These are phyloP conservation scores for Ambastaia sidthimunki DNA, from an alignment of 2,797 vertebrate genomes.

Conservation along the genomic window DNA sequence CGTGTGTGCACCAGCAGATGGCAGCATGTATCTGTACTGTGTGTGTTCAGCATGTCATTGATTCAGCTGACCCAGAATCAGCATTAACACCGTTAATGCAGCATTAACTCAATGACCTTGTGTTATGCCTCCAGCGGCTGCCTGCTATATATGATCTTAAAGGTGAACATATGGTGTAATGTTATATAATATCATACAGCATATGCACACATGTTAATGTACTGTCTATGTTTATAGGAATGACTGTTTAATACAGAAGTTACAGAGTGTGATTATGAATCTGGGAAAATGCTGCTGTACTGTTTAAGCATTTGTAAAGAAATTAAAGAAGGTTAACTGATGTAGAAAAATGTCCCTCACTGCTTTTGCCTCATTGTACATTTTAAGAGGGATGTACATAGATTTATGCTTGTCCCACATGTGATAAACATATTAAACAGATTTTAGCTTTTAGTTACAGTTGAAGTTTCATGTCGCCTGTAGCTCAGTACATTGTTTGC, in stretches of 20 bases:
- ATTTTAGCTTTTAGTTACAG: neutral
- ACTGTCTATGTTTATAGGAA: neutral
- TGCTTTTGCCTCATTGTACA: too few relatives aligned
- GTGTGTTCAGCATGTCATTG: conserved; percentile 36
- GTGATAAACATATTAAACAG: neutral
- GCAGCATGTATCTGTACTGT: too few relatives aligned
- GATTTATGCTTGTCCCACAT: neutral
- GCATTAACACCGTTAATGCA: neutral
- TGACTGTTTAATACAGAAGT: too few relatives aligned
- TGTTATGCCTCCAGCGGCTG: conserved; percentile 13
- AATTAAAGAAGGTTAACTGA: conserved; percentile 13
- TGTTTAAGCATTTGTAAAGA: neutral
- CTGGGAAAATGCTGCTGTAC: neutral
- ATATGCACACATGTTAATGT: neutral
- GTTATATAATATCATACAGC: too few relatives aligned
- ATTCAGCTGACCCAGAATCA: conserved; percentile 13
- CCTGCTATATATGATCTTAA: too few relatives aligned
- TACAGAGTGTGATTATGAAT: neutral
- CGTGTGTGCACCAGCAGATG: conserved; percentile 40
- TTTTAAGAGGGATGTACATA: too few relatives aligned
- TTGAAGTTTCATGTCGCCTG: too few relatives aligned
- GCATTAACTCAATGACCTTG: neutral
- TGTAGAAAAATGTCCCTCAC: neutral
- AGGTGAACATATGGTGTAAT: too few relatives aligned
- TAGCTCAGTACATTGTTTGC: too few relatives aligned